Percentiles rank a stretch among this genome's conserved stretches.
These are phyloP conservation scores for Drosophila fuyamai DNA, from an alignment of 1,140 invertebrate genomes.

Conservation along the genomic window DNA sequence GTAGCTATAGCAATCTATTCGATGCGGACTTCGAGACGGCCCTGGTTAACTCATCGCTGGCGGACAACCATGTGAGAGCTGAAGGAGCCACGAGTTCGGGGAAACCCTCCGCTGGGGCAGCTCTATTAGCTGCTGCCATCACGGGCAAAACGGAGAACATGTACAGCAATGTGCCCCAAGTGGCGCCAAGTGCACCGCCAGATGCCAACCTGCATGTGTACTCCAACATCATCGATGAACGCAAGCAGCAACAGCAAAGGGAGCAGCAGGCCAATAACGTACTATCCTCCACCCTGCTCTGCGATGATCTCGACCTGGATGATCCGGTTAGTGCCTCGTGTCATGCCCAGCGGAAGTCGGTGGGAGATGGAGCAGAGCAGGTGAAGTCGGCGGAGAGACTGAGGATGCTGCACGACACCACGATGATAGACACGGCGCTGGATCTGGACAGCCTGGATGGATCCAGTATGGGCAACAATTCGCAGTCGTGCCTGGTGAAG, in stretches of 20 bases:
- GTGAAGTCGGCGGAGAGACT: conserved; percentile 87
- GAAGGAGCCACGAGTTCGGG: conserved; percentile 2
- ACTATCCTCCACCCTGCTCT: conserved; percentile 74
- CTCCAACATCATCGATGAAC: conserved; percentile 82
- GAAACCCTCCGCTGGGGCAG: conserved; percentile 56
- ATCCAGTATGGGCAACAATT: conserved; percentile 82
- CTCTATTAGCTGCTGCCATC: conserved; percentile 62
- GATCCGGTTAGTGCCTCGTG: conserved; percentile 79
- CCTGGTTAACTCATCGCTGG: conserved; percentile 47
- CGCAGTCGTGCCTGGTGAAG: conserved; percentile 82
- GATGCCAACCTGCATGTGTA: conserved; percentile 77
- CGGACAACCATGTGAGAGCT: conserved; percentile 12
- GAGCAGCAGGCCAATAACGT: conserved; percentile 48
- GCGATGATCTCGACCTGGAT: conserved; percentile 83
- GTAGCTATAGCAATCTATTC: conserved; percentile 83
- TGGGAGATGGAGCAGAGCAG: conserved; percentile 66
- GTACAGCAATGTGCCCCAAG: conserved; percentile 79
- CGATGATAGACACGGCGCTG: conserved; percentile 94
- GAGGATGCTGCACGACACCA: conserved; percentile 91
- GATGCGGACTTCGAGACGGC: conserved; percentile 71
- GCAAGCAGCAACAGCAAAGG: conserved; percentile 39
- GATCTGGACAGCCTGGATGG: conserved; percentile 91
- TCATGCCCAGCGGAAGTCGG: conserved; percentile 44
- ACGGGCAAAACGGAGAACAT: conserved; percentile 76
- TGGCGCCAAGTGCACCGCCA: conserved; percentile 12